Percentiles rank a stretch among this genome's conserved stretches.
phyloP scores from a whole-genome alignment of 2,888 invertebrate genomes.

The Iphiclides podalirius region DNA sequence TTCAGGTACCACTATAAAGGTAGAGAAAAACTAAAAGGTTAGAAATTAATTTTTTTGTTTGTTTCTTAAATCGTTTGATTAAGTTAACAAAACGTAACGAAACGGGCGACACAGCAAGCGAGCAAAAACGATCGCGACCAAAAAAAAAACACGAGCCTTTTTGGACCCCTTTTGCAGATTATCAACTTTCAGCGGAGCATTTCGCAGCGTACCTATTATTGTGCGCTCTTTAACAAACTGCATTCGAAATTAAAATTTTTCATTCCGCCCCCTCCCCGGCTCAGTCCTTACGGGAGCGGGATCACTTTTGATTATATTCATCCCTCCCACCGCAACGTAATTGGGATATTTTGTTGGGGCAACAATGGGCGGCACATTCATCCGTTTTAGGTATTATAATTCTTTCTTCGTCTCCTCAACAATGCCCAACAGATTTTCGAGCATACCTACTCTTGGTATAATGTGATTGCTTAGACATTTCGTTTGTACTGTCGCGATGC shows the following conservation, averaged over 20 bases:
- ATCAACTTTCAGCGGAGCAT: conserved; percentile 62
- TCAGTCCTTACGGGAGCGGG: conserved; percentile 44
- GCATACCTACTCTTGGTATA: conserved; percentile 33
- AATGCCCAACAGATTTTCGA: conserved; percentile 32
- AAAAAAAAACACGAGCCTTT: conserved; percentile 46
- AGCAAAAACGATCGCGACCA: conserved; percentile 60
- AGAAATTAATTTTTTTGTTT: no score
- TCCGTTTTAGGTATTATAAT: conserved; percentile 68
- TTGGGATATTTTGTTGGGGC: conserved; percentile 72
- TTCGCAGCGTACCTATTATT: conserved; percentile 54
- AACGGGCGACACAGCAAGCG: conserved; percentile 39
- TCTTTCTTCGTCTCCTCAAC: conserved; percentile 47
- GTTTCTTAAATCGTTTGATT: no score
- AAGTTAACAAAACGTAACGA: no score
- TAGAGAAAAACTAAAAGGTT: no score
- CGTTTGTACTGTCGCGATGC: conserved; percentile 14
- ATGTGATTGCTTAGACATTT: conserved; percentile 36
- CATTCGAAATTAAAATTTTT: conserved; percentile 78
- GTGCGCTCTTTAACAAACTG: conserved; percentile 77
- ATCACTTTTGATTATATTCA: conserved; percentile 76
- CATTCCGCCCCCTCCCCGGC: conserved; percentile 50
- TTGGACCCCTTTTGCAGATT: conserved; percentile 67
- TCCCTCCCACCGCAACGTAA: conserved; percentile 67
- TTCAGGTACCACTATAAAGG: no score
- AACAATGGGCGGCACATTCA: conserved; percentile 72